Conservation (phyloP, 30 jellyfish, hydroid and myxozoan species). For the Cassiopea andromeda region DNA sequence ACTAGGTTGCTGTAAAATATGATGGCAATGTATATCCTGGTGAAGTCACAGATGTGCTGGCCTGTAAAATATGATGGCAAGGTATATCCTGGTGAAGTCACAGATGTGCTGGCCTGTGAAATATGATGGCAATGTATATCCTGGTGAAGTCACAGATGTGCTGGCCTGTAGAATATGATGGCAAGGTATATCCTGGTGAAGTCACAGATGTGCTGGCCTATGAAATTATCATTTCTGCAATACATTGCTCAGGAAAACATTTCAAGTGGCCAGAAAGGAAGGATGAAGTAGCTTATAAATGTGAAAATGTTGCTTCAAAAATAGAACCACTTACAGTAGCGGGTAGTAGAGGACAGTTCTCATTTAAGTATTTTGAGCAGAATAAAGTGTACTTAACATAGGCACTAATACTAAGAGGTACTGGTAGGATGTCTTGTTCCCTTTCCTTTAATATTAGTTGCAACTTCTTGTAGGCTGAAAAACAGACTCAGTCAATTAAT, state of each 20-base stretch:
- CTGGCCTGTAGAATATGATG: conserved; percentile 7
- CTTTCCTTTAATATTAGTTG: too few relatives aligned
- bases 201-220: background rate
- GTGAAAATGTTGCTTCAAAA: background rate
- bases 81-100: too few relatives aligned
- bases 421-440: too few relatives aligned
- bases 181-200: too few relatives aligned
- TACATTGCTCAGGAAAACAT: background rate
- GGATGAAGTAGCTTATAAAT: background rate
- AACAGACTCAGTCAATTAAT: too few relatives aligned
- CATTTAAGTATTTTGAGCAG: conserved; percentile 12
- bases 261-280: background rate
- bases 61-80: background rate
- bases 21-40: conserved; percentile 57
- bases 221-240: conserved; percentile 11
- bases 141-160: conserved; percentile 38
- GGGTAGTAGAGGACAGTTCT: conserved; percentile 19
- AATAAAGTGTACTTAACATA: background rate
- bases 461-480: too few relatives aligned
- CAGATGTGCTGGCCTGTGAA: conserved; percentile 8
- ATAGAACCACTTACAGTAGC: conserved; percentile 26
- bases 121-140: conserved; percentile 51
- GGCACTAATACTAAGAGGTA: background rate
- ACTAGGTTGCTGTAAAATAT: conserved; percentile 46
- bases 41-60: conserved; percentile 27